Evolutionary conservation across 2,888 invertebrate genomes (phyloP), one percentile per base, ranked within the genome.

Genomic region (Incurvaria masculella): DNA sequence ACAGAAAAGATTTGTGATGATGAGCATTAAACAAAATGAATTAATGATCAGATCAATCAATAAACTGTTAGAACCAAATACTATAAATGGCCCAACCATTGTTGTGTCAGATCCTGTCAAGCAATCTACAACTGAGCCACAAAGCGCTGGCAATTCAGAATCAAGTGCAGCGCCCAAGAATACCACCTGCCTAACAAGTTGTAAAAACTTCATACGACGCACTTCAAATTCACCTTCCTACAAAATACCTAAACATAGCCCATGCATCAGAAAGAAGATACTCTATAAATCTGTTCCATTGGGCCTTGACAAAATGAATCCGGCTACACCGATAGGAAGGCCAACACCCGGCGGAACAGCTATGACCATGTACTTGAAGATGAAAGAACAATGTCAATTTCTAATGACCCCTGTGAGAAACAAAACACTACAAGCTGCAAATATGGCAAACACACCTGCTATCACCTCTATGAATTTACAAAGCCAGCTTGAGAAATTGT

Each of bases 331-430:
- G 14, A 27, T 16, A 2, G 69, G 64, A 53, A 59, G 63, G 14
- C 59, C 58, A 55, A 62, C 64, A 14, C 4, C 33, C 2, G 57
- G 56, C 4, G 62, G 54, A 17, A 42, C 19, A 57, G 75, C 73
- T 11, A 52, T 68, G 6, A 63, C 59, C 51, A 66, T 75, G 62
- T 76, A 78, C 26, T 63, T 74, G 68, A 58, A 72, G 51, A 69
- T 73, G 64, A 78, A 74, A 42, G 64, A 69, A 51, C 62, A 66
- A 6, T 68, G 75, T 66, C 63, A 65, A 44, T 78, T 74, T 51
- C 54, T 78, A 26, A 68, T 59, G 45, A 76, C 78, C 8, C 78
- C 76, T 3, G 52, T 62, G 14, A 57, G 60, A 0, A 70, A 68
- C 51, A 53, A 56, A 21, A 55, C 53, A 1, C 49, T 53, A 6